These are phyloP conservation scores for Toxotes lorentzi DNA, from an alignment of 2,797 vertebrate species.

Conservation along the genomic window DNA sequence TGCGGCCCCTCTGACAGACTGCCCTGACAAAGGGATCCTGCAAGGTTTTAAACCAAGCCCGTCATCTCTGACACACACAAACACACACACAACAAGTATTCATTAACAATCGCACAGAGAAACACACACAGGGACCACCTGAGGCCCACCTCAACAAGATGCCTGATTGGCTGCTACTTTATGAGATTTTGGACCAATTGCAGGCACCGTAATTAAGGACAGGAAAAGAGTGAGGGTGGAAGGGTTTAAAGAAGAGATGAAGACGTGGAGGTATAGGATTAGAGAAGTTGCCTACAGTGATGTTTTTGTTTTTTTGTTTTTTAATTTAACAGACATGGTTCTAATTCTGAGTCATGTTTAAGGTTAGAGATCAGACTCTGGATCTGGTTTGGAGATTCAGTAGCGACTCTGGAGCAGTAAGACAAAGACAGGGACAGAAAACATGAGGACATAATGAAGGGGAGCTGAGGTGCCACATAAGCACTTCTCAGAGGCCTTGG, in stretches of 20 bases:
- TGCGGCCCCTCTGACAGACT: conserved; percentile 66
- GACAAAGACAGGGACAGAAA: background rate
- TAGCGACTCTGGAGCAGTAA: background rate
- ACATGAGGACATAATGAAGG: conserved; percentile 56
- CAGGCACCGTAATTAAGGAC: conserved; percentile 69
- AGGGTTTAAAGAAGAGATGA: conserved; percentile 38
- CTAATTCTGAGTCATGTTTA: background rate
- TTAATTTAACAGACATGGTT: background rate
- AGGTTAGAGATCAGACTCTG: background rate
- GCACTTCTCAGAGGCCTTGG: conserved; percentile 65
- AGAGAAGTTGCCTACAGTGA: background rate
- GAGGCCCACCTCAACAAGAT: conserved; percentile 41
- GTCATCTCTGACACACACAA: conserved; percentile 28
- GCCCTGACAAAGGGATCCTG: conserved; percentile 29
- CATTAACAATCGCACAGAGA: conserved; percentile 47
- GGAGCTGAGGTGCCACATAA: conserved; percentile 74
- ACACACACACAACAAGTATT: conserved; percentile 51
- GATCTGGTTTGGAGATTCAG: background rate
- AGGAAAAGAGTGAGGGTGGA: conserved; percentile 59
- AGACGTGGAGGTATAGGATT: conserved; percentile 54
- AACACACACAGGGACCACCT: conserved; percentile 51
- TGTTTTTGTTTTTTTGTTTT: background rate
- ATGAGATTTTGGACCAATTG: conserved; percentile 64
- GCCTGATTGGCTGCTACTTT: conserved; percentile 62
- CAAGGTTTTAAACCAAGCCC: conserved; percentile 75